Conservation (phyloP, 2,113 vertebrate species). For the Trichomycterus rosablanca region DNA sequence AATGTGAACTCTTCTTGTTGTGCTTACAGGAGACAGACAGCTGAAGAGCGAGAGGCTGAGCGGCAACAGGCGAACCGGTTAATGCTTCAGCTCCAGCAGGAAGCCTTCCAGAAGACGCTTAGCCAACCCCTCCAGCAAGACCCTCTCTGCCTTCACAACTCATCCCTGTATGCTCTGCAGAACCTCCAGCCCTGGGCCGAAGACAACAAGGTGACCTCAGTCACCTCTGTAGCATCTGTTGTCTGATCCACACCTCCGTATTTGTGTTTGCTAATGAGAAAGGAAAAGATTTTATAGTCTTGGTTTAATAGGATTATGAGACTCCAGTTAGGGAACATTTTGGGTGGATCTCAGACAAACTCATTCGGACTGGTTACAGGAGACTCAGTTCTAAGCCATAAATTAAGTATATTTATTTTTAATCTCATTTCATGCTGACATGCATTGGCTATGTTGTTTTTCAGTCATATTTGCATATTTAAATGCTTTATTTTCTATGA, state of each 20-base stretch:
- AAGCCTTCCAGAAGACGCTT: slow-evolving; percentile 91
- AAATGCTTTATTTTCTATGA: slow-evolving; percentile 21
- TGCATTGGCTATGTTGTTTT: slow-evolving; percentile 8
- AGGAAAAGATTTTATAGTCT: slow-evolving; percentile 39
- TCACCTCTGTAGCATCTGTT: slow-evolving; percentile 86
- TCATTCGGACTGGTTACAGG: slow-evolving; percentile 35
- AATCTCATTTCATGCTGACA: slow-evolving; percentile 12
- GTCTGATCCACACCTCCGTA: slow-evolving; percentile 66
- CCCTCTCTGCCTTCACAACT: slow-evolving; percentile 96
- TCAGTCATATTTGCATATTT: background rate
- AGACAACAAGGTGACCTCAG: slow-evolving; percentile 90
- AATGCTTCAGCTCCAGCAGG: slow-evolving; percentile 96
- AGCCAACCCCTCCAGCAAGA: slow-evolving; percentile 86
- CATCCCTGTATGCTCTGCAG: slow-evolving; percentile 93
- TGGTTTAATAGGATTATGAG: slow-evolving; percentile 38
- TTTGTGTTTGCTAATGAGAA: slow-evolving; percentile 40
- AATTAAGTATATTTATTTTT: too few species aligned
- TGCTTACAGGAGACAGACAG: slow-evolving; percentile 85
- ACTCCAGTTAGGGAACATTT: slow-evolving; percentile 24
- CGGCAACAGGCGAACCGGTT: slow-evolving; percentile 91
- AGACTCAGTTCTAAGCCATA: slow-evolving; percentile 28
- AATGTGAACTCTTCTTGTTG: slow-evolving; percentile 9
- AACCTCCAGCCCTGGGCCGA: slow-evolving; percentile 98
- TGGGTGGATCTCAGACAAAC: slow-evolving; percentile 35
- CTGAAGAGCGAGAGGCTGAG: slow-evolving; percentile 92